A percentile compares a stretch with the other conserved stretches of the same genome.
Conservation (phyloP, 2,888 invertebrate species). For the Eurytoma californica region DNA sequence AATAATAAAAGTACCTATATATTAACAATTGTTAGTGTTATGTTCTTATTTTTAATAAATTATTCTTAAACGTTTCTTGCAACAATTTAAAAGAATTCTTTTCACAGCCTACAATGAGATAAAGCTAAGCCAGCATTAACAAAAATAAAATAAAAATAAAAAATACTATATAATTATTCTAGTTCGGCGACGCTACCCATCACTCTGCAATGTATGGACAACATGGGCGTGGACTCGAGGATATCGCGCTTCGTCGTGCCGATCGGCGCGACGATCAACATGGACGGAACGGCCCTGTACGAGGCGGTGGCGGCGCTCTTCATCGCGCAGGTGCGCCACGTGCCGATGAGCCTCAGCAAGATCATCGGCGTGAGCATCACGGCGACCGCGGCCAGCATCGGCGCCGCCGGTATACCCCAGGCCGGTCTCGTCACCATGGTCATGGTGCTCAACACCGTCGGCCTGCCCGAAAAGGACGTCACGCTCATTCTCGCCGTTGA, state of each 20-base stretch:
- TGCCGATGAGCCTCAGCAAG: conserved; percentile 89
- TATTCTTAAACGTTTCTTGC: too few relatives aligned
- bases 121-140: too few relatives aligned
- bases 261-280: conserved; percentile 97
- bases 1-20: too few relatives aligned
- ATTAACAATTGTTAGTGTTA: too few relatives aligned
- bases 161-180: conserved; percentile 47
- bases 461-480: conserved; percentile 91
- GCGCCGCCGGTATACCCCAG: conserved; percentile 97
- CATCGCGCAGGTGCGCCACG: conserved; percentile 92
- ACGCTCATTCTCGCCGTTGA: conserved; percentile 93
- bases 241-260: conserved; percentile 97
- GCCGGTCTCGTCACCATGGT: conserved; percentile 97
- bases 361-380: conserved; percentile 96
- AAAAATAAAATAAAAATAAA: background rate
- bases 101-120: too few relatives aligned
- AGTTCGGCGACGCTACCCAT: conserved; percentile 96
- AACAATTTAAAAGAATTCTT: too few relatives aligned
- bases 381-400: conserved; percentile 97
- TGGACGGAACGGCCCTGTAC: conserved; percentile 97
- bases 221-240: conserved; percentile 92
- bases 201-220: conserved; percentile 94
- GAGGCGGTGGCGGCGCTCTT: conserved; percentile 98
- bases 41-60: too few relatives aligned
- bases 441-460: conserved; percentile 94